phyloP scores from a whole-genome alignment of 2,888 invertebrate genomes.

The Pseudococcus viburni region DNA sequence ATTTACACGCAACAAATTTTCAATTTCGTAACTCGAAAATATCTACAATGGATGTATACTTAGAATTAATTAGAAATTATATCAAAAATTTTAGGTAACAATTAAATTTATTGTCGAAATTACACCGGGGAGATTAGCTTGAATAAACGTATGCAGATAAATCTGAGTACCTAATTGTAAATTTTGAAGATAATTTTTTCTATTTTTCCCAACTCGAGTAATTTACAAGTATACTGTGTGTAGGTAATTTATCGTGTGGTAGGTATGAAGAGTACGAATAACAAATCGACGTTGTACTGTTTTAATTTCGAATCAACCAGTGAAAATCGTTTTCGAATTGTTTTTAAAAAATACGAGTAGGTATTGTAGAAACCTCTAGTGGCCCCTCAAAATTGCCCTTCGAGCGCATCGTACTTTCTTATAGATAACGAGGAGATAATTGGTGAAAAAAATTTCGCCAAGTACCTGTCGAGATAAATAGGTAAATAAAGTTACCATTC shows the following conservation, averaged over 20 bases:
- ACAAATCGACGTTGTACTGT: neutral
- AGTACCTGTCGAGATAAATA: constrained; percentile 11
- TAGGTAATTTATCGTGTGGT: neutral
- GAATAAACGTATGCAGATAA: neutral
- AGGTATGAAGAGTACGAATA: constrained; percentile 44
- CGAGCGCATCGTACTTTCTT: neutral
- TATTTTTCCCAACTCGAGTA: neutral
- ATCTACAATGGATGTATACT: neutral
- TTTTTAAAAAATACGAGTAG: neutral
- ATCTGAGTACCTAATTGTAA: constrained; percentile 26
- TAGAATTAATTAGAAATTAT: neutral
- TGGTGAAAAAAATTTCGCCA: constrained; percentile 1
- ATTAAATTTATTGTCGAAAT: constrained; percentile 25
- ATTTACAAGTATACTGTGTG: neutral
- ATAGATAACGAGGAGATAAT: constrained; percentile 27
- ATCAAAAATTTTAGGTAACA: neutral
- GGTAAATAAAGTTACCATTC: neutral
- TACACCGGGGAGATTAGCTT: neutral
- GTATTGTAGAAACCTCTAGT: neutral
- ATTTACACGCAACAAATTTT: constrained; percentile 39
- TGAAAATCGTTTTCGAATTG: neutral
- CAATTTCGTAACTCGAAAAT: constrained; percentile 3
- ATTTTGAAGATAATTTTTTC: constrained; percentile 48
- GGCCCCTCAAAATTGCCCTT: neutral
- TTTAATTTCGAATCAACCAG: neutral